These are phyloP conservation scores for Clistopyga incitator DNA, from an alignment of 2,888 invertebrate genomes.

Conservation along the genomic window DNA sequence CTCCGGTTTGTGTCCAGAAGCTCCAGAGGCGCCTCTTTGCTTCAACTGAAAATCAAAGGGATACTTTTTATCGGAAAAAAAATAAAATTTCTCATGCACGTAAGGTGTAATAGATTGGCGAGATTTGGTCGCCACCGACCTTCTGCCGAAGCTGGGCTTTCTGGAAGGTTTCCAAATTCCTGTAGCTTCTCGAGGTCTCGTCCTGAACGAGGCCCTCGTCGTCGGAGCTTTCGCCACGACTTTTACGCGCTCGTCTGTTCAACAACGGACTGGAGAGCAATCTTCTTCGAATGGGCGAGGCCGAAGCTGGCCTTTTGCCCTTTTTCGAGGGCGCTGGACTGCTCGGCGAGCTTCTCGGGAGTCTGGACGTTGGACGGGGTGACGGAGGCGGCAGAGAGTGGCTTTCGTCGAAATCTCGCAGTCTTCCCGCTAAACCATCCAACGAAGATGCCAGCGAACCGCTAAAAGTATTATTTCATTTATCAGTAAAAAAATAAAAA, in stretches of 20 bases:
- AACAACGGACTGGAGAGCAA: conserved; percentile 94
- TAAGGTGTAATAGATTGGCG: background rate
- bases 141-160: conserved; percentile 96
- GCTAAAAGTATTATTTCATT: conserved; percentile 64
- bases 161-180: conserved; percentile 95
- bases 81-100: conserved; percentile 24
- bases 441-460: conserved; percentile 81
- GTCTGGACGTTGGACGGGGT: conserved; percentile 84
- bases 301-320: conserved; percentile 90
- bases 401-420: conserved; percentile 82
- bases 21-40: conserved; percentile 80
- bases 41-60: conserved; percentile 87
- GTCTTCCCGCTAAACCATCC: conserved; percentile 80
- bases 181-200: conserved; percentile 88
- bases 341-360: conserved; percentile 91
- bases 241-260: conserved; percentile 90
- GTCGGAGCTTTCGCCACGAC: conserved; percentile 93
- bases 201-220: conserved; percentile 88
- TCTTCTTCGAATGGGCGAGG: conserved; percentile 91
- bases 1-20: conserved; percentile 78
- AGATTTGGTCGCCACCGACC: conserved; percentile 85
- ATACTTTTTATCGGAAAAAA: conserved; percentile 62
- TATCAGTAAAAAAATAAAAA: no score
- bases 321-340: conserved; percentile 91
- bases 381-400: conserved; percentile 83